These are phyloP conservation scores for Dryobates pubescens DNA, from an alignment of 2,797 vertebrate species.

Conservation along the genomic window DNA sequence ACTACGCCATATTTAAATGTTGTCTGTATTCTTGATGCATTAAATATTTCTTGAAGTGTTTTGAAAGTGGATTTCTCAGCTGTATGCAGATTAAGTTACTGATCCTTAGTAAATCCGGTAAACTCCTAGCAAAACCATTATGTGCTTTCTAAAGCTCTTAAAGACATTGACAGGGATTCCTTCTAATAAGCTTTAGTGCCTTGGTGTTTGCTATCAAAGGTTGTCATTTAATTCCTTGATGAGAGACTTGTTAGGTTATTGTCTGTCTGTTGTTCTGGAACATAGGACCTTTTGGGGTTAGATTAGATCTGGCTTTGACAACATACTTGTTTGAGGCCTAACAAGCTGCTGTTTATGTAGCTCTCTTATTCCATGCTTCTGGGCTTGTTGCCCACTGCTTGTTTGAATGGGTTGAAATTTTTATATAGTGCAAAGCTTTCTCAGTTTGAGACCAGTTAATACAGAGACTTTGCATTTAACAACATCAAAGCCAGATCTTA, in stretches of 20 bases:
- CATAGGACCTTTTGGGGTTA: not conserved
- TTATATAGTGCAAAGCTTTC: not conserved
- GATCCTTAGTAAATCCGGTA: slow-evolving; percentile 8
- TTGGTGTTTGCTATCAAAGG: not conserved
- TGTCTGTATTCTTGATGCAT: not conserved
- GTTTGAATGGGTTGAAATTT: not conserved
- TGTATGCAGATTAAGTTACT: not conserved
- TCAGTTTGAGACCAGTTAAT: not conserved
- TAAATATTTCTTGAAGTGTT: not conserved
- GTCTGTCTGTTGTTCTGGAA: not conserved
- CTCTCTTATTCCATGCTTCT: not conserved
- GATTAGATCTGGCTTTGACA: not conserved
- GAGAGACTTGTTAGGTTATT: not conserved
- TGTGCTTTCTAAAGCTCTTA: slow-evolving; percentile 12
- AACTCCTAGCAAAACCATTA: not conserved
- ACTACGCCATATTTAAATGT: not conserved
- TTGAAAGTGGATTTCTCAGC: not conserved
- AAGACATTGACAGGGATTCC: not conserved
- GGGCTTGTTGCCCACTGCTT: not conserved
- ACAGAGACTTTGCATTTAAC: not conserved
- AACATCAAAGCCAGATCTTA: not conserved
- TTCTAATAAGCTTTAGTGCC: not conserved
- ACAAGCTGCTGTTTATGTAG: not conserved
- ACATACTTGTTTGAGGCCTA: not conserved
- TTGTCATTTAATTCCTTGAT: not conserved